phyloP scores from a whole-genome alignment of 2,113 vertebrate genomes.

The Myotis yumanensis region DNA sequence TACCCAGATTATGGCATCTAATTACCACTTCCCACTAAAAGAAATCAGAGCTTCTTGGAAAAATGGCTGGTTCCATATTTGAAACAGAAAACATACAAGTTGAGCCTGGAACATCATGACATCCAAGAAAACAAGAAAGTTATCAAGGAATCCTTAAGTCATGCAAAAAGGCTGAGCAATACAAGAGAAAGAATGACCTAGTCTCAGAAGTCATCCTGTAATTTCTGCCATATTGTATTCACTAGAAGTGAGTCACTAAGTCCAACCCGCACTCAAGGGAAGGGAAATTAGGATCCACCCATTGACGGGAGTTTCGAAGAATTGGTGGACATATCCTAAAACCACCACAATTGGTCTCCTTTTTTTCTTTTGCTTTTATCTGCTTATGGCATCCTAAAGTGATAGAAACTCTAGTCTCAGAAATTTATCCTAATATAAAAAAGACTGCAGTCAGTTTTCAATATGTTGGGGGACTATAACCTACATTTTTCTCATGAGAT shows the following conservation, averaged over 20 bases:
- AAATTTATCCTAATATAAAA: neutral
- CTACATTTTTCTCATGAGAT: neutral
- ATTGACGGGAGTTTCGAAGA: neutral
- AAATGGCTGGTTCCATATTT: neutral
- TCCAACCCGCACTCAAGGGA: neutral
- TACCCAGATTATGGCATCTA: neutral
- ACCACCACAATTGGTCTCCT: neutral
- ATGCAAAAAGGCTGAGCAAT: neutral
- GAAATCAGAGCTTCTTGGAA: constrained; percentile 14
- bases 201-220: neutral
- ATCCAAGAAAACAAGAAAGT: neutral
- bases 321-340: neutral
- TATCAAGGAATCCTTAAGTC: neutral
- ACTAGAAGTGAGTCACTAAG: neutral
- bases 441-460: neutral
- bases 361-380: neutral
- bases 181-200: neutral
- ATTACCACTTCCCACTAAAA: neutral
- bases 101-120: neutral
- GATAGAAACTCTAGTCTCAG: neutral
- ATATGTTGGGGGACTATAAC: neutral
- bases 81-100: neutral
- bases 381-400: neutral
- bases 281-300: neutral
- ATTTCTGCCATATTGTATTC: neutral